Evolutionary conservation across 2,888 invertebrate genomes (phyloP), one percentile per base, ranked within the genome.

Genomic region (Amaurobius ferox): DNA sequence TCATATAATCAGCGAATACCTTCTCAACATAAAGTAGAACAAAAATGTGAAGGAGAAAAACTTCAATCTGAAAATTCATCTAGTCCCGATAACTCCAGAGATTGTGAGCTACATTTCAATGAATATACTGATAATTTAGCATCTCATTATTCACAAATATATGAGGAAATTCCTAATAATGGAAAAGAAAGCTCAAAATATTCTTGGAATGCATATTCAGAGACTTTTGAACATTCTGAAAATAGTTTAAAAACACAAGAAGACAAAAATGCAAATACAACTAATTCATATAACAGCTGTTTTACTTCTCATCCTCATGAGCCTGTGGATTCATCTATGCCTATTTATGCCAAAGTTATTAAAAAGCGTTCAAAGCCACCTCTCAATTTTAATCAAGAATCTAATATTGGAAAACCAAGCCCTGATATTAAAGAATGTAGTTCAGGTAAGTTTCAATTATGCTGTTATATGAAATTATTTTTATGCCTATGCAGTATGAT

Each of bases 271-370:
- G 79, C 68, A 11, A 79, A 86, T 29, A 79, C 78, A 16, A 86
- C 72, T 19, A 86, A 61, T 62, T 67, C 72, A 28, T 77, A 64
- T 48, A 66, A 39, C 61, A 70, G 76, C 39, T 61, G 64, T 6
- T 35, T 74, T 61, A 16, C 67, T 16, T 16, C 68, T 13, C 64
- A 66, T 44, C 26, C 81, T 19, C 26, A 29, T 68, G 39, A 30
- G 13, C 70, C 70, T 48, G 62, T 66, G 29, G 83, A 85, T 61
- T 30, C 83, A 28, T 85, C 83, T 19, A 72, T 85, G 70, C 83
- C 83, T 23, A 85, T 85, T n/a, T 85, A 85, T 85, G 83, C 83
- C 16, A 77, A 85, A 72, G 83, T 85, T 26, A 78, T 85, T 35
- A 85, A 85, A 28, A 85, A 85, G 26, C 83, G 83, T 61, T 77